Conservation (phyloP, 2,797 vertebrate genomes). For the Sebastes paucispinis region DNA sequence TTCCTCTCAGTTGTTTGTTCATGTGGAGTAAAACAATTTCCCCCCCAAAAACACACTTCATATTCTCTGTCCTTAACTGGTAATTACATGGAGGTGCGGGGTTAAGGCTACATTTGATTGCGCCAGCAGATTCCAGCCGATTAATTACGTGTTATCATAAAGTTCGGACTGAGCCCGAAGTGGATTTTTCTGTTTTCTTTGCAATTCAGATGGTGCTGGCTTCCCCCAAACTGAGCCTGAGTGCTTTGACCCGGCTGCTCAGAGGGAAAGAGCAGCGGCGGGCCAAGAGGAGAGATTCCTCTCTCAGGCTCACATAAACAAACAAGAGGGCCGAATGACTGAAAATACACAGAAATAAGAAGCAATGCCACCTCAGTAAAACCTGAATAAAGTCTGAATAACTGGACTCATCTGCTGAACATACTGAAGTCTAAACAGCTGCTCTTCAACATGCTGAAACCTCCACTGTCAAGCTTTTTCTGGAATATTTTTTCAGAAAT, state of each 20-base stretch:
- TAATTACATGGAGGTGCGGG: slow-evolving; percentile 67
- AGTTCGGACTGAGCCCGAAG: slow-evolving; percentile 64
- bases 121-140: slow-evolving; percentile 74
- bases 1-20: slow-evolving; percentile 61
- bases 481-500: background rate
- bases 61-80: slow-evolving; percentile 45
- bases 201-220: slow-evolving; percentile 72
- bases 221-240: slow-evolving; percentile 69
- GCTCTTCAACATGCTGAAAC: background rate
- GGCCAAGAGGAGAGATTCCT: slow-evolving; percentile 74
- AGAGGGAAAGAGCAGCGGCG: slow-evolving; percentile 68
- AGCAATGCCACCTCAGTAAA: background rate
- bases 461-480: background rate
- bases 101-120: slow-evolving; percentile 76
- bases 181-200: slow-evolving; percentile 76
- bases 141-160: slow-evolving; percentile 79
- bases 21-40: slow-evolving; percentile 38
- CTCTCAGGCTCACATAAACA: slow-evolving; percentile 75
- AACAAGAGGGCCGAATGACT: slow-evolving; percentile 34
- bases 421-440: background rate
- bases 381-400: background rate
- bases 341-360: background rate
- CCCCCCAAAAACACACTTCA: slow-evolving; percentile 28
- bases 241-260: slow-evolving; percentile 70
- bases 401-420: background rate